These are phyloP conservation scores for Xanthorhoe spadicearia DNA, from an alignment of 2,888 invertebrate species.

Conservation along the genomic window DNA sequence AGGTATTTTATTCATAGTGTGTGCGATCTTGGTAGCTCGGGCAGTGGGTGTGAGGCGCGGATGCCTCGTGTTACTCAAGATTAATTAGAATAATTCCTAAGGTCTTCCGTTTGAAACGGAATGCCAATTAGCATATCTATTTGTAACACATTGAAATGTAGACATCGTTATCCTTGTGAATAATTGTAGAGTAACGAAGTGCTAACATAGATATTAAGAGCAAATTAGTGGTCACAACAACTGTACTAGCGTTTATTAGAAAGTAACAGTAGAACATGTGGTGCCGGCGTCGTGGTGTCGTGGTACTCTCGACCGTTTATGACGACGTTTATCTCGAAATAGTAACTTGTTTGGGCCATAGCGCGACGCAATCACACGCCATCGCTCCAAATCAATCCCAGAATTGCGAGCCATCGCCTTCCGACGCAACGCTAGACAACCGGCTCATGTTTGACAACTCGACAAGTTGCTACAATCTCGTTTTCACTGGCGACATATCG, in stretches of 20 bases:
- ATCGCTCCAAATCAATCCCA: slow-evolving; percentile 73
- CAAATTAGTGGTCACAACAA: slow-evolving; percentile 23
- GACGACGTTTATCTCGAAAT: slow-evolving; percentile 82
- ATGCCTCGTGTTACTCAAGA: slow-evolving; percentile 49
- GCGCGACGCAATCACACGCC: slow-evolving; percentile 75
- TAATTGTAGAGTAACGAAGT: not conserved
- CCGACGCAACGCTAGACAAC: slow-evolving; percentile 38
- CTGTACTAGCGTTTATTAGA: slow-evolving; percentile 58
- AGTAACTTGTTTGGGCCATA: slow-evolving; percentile 81
- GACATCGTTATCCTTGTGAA: not conserved
- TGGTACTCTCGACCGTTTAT: slow-evolving; percentile 71
- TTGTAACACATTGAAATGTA: slow-evolving; percentile 17
- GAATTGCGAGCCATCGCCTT: slow-evolving; percentile 57
- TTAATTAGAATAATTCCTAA: slow-evolving; percentile 55
- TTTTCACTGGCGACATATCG: slow-evolving; percentile 43
- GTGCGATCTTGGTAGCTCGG: slow-evolving; percentile 46
- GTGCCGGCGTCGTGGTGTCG: slow-evolving; percentile 53
- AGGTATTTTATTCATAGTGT: slow-evolving; percentile 37
- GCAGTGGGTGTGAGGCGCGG: slow-evolving; percentile 53
- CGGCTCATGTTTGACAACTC: slow-evolving; percentile 30
- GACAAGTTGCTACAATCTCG: slow-evolving; percentile 30
- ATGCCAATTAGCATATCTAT: slow-evolving; percentile 43
- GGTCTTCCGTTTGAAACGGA: slow-evolving; percentile 52
- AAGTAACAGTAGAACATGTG: slow-evolving; percentile 59
- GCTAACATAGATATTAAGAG: not conserved